Evolutionary conservation across 1,140 invertebrate genomes (phyloP), one percentile per base, ranked within the genome.

Genomic region (Leucophenga varia): DNA sequence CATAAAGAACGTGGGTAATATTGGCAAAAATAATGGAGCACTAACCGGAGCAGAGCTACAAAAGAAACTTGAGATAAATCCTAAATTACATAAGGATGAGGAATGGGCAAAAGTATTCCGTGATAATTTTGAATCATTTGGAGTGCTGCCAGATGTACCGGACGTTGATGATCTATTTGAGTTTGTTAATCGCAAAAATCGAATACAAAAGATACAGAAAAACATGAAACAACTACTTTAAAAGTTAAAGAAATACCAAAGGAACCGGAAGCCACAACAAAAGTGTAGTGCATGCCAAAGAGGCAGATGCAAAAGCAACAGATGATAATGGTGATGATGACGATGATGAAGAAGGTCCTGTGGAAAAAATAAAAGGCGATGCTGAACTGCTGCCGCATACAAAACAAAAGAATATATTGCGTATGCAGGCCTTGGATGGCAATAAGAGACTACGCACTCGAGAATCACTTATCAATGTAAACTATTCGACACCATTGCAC

Each of bases 161-260:
- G 71, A 74, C 35, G 71, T 73, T 21, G 70, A 73, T 38, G 70
- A 73, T 43, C 57, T 73, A 3, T 73, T 73, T 43, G 70, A 73
- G 30, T 73, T 68, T 51, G 65, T 73, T 0, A 72, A 73, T 36
- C 47, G 58, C 22, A 73, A 73, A 39, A 59, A 52, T 18, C 53
- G 1, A 43, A 37, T 17, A 32, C 1, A 16, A 14, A 47, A 46
- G 22, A 17, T 19, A n/a, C 43, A 31, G 45, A 48, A 12, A 47
- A 38, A 28, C 42, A 47, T 10, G n/a, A 47, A 51, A 32, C n/a
- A n/a, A 10, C 22, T 25, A 20, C 6, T 13, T n/a, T 28, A 35
- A 52, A 25, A 45, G 10, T 16, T 12, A 18, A 49, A 30, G 44
- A 21, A n/a, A 6, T 30, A 37, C 43, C 47, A 14, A 37, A 52